These are phyloP conservation scores for Leptosomus discolor DNA, from an alignment of 2,113 vertebrate genomes.

Conservation along the genomic window DNA sequence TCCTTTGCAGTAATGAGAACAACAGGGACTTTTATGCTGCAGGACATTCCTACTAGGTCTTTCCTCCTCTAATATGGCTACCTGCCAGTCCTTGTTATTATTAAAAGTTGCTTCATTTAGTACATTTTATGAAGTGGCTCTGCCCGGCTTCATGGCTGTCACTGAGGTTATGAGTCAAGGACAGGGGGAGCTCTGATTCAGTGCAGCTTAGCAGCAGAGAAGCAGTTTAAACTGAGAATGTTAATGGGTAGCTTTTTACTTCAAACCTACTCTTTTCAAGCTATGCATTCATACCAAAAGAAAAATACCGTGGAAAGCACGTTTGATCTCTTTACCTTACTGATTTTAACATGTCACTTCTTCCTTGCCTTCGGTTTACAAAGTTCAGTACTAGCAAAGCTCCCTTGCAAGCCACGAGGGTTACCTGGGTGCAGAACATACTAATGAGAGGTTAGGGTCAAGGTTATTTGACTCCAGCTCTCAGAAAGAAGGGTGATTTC, in stretches of 20 bases:
- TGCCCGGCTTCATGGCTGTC: not conserved
- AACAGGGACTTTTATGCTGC: constrained; percentile 60
- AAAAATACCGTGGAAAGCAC: not conserved
- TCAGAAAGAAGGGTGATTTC: not conserved
- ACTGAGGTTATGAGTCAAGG: not conserved
- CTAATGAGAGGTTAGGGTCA: accelerated
- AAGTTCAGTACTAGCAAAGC: not conserved
- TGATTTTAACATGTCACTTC: not conserved
- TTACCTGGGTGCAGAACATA: not conserved
- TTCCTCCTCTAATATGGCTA: constrained; percentile 44
- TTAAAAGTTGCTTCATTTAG: constrained; percentile 52
- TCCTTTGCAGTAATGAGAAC: constrained; percentile 56
- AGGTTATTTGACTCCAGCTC: not conserved
- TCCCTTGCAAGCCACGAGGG: accelerated
- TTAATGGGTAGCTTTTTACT: not conserved
- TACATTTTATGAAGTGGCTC: constrained; percentile 19
- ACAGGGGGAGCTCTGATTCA: not conserved
- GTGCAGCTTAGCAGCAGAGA: not conserved
- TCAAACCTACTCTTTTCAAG: not conserved
- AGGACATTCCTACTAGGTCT: constrained; percentile 40
- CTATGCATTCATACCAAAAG: not conserved
- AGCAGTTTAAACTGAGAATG: not conserved
- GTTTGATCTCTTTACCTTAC: not conserved
- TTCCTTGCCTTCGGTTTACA: not conserved
- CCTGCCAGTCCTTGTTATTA: constrained; percentile 43